Conservation (phyloP, 2,888 invertebrate genomes). For the Andrena bicolor region DNA sequence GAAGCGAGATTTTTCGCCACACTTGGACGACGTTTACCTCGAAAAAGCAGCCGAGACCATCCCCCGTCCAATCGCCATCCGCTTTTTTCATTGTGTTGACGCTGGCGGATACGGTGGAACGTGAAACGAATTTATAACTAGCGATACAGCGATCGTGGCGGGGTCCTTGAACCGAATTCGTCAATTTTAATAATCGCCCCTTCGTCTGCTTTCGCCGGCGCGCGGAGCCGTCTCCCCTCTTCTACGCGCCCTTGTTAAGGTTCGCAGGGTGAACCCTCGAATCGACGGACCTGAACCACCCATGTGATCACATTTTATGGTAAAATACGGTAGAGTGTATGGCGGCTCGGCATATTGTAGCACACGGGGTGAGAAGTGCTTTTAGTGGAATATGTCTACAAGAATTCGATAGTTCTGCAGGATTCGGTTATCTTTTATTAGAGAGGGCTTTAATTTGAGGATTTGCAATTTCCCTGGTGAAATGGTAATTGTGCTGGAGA, state of each 20-base stretch:
- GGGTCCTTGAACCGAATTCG: constrained; percentile 50
- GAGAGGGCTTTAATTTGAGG: background rate
- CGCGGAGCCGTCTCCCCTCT: constrained; percentile 6
- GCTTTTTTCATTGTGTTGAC: constrained; percentile 78
- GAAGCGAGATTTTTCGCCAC: constrained; percentile 82
- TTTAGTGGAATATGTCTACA: background rate
- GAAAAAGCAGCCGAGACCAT: constrained; percentile 5
- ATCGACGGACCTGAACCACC: constrained; percentile 13
- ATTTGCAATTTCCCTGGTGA: background rate
- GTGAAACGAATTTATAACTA: constrained; percentile 81
- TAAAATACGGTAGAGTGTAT: constrained; percentile 43
- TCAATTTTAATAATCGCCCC: constrained; percentile 63
- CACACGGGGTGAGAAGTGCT: constrained; percentile 2
- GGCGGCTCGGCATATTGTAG: constrained; percentile 18
- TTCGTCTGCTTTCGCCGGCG: constrained; percentile 19
- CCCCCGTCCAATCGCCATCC: constrained; percentile 12
- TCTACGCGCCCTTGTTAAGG: constrained; percentile 14
- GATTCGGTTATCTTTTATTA: background rate
- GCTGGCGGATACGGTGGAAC: constrained; percentile 72
- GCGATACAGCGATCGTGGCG: constrained; percentile 42
- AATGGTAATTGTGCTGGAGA: background rate
- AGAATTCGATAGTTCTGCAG: constrained; percentile 11
- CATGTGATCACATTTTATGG: constrained; percentile 28
- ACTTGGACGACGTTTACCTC: constrained; percentile 51
- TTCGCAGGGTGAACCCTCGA: constrained; percentile 24